Evolutionary conservation across 2,797 vertebrate genomes (phyloP).

Genomic region (Amazona ochrocephala): DNA sequence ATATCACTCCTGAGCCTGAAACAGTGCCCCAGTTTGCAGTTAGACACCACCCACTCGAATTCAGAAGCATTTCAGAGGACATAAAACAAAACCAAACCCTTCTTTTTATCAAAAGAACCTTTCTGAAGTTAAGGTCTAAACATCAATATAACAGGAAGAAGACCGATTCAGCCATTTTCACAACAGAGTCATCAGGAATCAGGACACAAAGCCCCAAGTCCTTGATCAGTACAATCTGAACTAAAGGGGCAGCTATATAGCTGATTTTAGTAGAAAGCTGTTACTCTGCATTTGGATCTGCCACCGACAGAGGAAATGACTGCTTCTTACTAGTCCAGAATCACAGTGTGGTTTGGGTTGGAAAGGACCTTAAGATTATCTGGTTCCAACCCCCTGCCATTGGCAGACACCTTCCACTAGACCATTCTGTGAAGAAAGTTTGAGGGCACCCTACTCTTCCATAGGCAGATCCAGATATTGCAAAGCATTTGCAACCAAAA

Average conservation of each 20-base stretch:
- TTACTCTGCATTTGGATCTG: background rate
- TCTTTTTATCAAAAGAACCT: background rate
- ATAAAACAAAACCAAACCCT: background rate
- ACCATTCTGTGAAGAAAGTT: background rate
- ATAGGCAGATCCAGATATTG: background rate
- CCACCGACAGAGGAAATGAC: background rate
- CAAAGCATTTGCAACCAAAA: background rate
- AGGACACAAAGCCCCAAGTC: background rate
- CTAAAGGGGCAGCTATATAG: background rate
- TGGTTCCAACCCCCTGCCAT: background rate
- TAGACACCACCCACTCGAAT: background rate
- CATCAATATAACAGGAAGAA: background rate
- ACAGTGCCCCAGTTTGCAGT: background rate
- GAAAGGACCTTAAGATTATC: background rate
- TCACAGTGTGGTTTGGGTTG: background rate
- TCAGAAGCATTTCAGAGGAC: background rate
- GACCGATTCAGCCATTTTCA: background rate
- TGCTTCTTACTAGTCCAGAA: background rate
- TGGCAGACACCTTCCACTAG: background rate
- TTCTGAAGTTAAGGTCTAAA: background rate
- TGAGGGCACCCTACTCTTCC: background rate
- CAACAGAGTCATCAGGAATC: background rate
- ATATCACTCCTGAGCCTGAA: background rate
- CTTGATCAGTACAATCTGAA: background rate
- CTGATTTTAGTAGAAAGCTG: background rate